Conservation (phyloP, 2,797 vertebrate species). For the Darevskia nairensis region DNA sequence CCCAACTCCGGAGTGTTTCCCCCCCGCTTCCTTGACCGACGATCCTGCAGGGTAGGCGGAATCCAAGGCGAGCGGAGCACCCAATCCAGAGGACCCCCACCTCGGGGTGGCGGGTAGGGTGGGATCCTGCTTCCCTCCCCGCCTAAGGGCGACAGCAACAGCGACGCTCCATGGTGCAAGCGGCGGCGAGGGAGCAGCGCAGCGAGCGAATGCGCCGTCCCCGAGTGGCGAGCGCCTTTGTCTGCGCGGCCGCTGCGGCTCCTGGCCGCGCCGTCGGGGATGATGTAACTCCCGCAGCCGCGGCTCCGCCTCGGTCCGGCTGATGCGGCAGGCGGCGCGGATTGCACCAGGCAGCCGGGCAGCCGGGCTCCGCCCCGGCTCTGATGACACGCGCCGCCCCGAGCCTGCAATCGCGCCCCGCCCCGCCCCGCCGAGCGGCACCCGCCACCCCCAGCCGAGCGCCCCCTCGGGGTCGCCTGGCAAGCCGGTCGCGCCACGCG, state of each 20-base stretch:
- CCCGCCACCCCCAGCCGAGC: too few relatives aligned
- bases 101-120: not conserved
- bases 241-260: not conserved
- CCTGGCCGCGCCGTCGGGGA: not conserved
- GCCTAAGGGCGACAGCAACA: not conserved
- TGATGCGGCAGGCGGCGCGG: not conserved
- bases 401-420: not conserved
- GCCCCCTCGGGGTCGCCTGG: too few relatives aligned
- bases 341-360: conserved; percentile 18
- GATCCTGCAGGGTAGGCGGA: not conserved
- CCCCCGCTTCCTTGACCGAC: not conserved
- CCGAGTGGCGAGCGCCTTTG: not conserved
- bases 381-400: not conserved
- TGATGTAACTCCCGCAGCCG: conserved; percentile 6
- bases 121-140: not conserved
- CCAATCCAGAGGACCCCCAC: not conserved
- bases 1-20: not conserved
- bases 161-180: not conserved
- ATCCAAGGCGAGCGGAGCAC: too few relatives aligned
- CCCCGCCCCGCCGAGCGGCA: not conserved
- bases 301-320: not conserved
- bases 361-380: not conserved
- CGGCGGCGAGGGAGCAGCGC: not conserved
- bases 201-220: not conserved
- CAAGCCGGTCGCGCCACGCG: too few relatives aligned